These are phyloP conservation scores for Tenthredo notha DNA, from an alignment of 2,888 invertebrate genomes.

Conservation along the genomic window DNA sequence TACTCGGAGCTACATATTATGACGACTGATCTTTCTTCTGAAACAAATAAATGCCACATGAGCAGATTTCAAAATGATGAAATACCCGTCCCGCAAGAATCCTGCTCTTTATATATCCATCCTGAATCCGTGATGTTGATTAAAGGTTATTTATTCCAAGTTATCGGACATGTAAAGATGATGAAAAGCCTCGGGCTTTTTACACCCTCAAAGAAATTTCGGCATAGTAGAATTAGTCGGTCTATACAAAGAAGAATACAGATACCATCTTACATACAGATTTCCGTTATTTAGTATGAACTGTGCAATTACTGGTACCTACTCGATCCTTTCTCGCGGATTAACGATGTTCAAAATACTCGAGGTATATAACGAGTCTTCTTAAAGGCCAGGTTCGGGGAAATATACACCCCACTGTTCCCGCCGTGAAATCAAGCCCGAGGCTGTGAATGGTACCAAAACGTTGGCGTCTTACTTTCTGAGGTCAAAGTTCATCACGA, in stretches of 20 bases:
- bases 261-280: slow-evolving; percentile 4
- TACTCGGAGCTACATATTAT: background rate
- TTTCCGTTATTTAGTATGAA: slow-evolving; percentile 22
- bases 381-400: slow-evolving; percentile 32
- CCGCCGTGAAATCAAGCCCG: slow-evolving; percentile 48
- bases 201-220: background rate
- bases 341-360: slow-evolving; percentile 19
- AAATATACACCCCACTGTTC: slow-evolving; percentile 44
- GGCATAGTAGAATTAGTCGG: background rate
- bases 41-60: slow-evolving; percentile 13
- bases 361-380: background rate
- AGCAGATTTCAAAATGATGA: slow-evolving; percentile 35
- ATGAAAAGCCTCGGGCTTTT: background rate
- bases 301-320: slow-evolving; percentile 36
- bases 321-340: background rate
- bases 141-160: background rate
- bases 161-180: background rate
- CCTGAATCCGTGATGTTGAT: slow-evolving; percentile 4
- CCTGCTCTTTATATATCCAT: background rate
- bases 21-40: background rate
- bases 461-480: slow-evolving; percentile 48
- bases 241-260: background rate
- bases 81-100: slow-evolving; percentile 3
- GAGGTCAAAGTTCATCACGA: slow-evolving; percentile 43
- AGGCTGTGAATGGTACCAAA: slow-evolving; percentile 51